phyloP scores from a whole-genome alignment of 1,140 invertebrate genomes.

The Thaumatotibia leucotreta region DNA sequence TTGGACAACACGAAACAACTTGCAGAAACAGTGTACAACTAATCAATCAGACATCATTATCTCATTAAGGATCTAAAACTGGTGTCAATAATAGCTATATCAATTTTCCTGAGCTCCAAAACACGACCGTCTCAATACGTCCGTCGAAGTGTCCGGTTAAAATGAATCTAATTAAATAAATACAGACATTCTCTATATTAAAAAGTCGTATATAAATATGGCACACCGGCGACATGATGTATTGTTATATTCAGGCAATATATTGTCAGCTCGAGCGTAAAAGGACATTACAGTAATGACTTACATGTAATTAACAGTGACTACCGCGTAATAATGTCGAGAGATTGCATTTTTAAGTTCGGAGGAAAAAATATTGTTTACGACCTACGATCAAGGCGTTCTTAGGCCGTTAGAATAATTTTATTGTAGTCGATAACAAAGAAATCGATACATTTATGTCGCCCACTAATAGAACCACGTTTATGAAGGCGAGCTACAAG shows the following conservation, averaged over 20 bases:
- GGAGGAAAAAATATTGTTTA: background rate
- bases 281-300: slow-evolving; percentile 8
- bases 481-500: too few relatives aligned
- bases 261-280: slow-evolving; percentile 9
- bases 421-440: too few relatives aligned
- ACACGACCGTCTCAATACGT: background rate
- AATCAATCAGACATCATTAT: background rate
- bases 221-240: background rate
- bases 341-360: background rate
- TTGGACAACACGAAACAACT: too few relatives aligned
- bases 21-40: background rate
- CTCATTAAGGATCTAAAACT: background rate
- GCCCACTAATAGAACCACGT: too few relatives aligned
- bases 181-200: background rate
- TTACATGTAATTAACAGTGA: background rate
- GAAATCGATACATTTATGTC: too few relatives aligned
- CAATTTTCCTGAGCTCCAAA: background rate
- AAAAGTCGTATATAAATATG: background rate
- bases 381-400: too few relatives aligned
- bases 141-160: slow-evolving; percentile 2
- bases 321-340: background rate
- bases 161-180: slow-evolving; percentile 1
- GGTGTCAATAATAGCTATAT: background rate
- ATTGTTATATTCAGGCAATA: background rate
- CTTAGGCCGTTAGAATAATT: too few relatives aligned